Conservation (phyloP, 2,888 invertebrate species). For the Pyrgus malvae region DNA sequence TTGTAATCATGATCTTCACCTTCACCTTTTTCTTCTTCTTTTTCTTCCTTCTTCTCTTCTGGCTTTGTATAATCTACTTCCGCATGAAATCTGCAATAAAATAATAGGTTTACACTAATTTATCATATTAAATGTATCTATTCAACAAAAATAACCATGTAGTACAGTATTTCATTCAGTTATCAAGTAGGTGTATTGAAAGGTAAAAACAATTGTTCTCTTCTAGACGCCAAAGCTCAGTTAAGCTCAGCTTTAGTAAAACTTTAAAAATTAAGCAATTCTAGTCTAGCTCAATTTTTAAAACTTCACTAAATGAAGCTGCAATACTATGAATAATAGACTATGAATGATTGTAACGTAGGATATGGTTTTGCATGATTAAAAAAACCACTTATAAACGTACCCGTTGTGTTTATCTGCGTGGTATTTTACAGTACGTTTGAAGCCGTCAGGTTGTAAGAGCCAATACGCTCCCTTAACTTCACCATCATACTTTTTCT, state of each 20-base stretch:
- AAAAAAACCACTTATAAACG: constrained; percentile 20
- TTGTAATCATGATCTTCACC: constrained; percentile 1
- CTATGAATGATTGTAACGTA: too few species aligned
- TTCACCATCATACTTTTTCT: constrained; percentile 71
- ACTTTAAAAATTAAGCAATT: too few species aligned
- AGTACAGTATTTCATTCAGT: too few species aligned
- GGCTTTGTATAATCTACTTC: constrained; percentile 37
- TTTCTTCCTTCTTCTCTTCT: constrained; percentile 26
- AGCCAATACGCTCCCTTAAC: constrained; percentile 79
- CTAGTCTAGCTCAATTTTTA: too few species aligned
- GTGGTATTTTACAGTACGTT: constrained; percentile 74
- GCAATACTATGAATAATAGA: background rate
- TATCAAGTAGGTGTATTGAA: too few species aligned
- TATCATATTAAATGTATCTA: background rate
- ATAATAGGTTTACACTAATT: background rate
- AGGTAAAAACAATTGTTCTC: too few species aligned
- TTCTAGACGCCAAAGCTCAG: too few species aligned
- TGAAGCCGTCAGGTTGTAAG: constrained; percentile 76
- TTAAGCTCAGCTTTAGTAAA: too few species aligned
- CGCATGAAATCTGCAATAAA: constrained; percentile 38
- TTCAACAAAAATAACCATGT: too few species aligned
- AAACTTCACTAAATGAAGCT: too few species aligned
- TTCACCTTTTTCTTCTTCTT: constrained; percentile 21
- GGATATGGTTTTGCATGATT: background rate
- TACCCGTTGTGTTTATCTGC: constrained; percentile 78